Conservation (phyloP, 2,888 invertebrate genomes). For the Trachelus troglodyta region DNA sequence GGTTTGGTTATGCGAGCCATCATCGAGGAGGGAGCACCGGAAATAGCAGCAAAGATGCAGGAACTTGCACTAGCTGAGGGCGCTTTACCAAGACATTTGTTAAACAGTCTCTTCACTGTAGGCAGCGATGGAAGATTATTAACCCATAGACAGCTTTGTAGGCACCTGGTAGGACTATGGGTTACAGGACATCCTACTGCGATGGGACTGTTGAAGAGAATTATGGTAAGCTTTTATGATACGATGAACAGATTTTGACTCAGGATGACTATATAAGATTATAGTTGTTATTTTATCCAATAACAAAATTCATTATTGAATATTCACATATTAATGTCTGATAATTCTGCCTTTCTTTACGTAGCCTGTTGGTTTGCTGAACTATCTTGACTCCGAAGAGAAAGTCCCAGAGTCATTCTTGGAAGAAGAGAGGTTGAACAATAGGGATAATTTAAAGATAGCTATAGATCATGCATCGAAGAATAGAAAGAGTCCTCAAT, state of each 20-base stretch:
- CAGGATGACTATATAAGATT: neutral
- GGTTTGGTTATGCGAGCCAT: conserved; percentile 97
- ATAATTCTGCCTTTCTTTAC: conserved; percentile 30
- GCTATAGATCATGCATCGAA: conserved; percentile 84
- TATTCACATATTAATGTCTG: neutral
- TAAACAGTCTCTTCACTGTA: conserved; percentile 88
- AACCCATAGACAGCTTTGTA: conserved; percentile 90
- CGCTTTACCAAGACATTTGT: conserved; percentile 91
- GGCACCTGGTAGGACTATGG: conserved; percentile 96
- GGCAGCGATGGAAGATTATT: conserved; percentile 83
- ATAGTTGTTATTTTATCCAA: neutral
- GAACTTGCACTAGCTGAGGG: conserved; percentile 96
- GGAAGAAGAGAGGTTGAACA: conserved; percentile 78
- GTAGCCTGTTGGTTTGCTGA: conserved; percentile 92
- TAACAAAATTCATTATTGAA: conserved; percentile 14
- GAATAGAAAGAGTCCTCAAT: conserved; percentile 76
- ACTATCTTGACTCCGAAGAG: conserved; percentile 89
- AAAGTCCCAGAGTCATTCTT: conserved; percentile 80
- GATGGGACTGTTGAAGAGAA: conserved; percentile 84
- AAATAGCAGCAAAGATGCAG: conserved; percentile 94
- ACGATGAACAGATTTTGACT: neutral
- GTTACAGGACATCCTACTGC: conserved; percentile 94
- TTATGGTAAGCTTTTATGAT: conserved; percentile 75
- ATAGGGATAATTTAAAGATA: conserved; percentile 94
- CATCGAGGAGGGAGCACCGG: conserved; percentile 96